phyloP scores from a whole-genome alignment of 2,888 invertebrate species.

The Agriotes lineatus region DNA sequence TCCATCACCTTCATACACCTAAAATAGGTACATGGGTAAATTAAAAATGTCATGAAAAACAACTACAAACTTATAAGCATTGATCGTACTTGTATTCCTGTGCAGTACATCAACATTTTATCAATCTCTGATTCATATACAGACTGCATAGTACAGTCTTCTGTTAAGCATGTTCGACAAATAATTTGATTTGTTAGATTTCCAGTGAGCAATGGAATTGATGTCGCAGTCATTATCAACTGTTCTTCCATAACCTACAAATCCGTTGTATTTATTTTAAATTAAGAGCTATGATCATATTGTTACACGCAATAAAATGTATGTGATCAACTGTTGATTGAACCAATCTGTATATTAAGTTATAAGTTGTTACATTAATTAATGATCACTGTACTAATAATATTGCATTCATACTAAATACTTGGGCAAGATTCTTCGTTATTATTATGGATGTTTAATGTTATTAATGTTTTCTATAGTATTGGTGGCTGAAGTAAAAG shows the following conservation, averaged over 20 bases:
- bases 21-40: conserved; percentile 18
- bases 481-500: too few relatives aligned
- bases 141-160: conserved; percentile 53
- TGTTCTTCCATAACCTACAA: conserved; percentile 15
- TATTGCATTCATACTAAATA: too few relatives aligned
- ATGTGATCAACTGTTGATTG: too few relatives aligned
- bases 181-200: conserved; percentile 43
- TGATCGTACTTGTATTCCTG: conserved; percentile 53
- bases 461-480: too few relatives aligned
- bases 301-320: too few relatives aligned
- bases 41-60: not conserved
- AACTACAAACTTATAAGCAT: not conserved
- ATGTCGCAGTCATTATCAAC: not conserved
- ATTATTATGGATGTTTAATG: too few relatives aligned
- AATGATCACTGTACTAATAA: too few relatives aligned
- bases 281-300: too few relatives aligned
- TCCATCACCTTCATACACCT: conserved; percentile 45
- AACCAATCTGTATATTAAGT: too few relatives aligned
- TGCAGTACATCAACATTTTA: conserved; percentile 55
- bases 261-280: too few relatives aligned
- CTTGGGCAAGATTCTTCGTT: too few relatives aligned
- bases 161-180: conserved; percentile 55
- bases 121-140: conserved; percentile 56
- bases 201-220: conserved; percentile 15
- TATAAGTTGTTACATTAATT: too few relatives aligned